Evolutionary conservation across 1,140 invertebrate genomes (phyloP).

Genomic region (Saxidomus purpurata): DNA sequence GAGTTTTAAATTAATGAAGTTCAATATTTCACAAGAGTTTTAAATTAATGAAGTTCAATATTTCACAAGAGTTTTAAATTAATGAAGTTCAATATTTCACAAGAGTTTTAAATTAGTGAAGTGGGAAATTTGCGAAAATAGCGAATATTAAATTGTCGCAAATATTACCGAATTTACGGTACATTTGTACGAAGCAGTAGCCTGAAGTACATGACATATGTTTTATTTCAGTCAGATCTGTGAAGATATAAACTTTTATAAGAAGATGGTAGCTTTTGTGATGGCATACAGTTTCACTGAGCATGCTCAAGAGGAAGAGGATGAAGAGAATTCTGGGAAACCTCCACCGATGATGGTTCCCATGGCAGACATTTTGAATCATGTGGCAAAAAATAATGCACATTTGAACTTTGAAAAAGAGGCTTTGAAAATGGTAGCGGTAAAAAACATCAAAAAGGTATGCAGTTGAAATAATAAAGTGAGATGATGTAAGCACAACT

Average conservation of each 20-base stretch:
- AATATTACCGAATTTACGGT: no score
- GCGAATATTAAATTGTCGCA: no score
- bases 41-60: no score
- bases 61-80: no score
- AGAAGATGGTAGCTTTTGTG: constrained; percentile 86
- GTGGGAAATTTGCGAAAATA: no score
- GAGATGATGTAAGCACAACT: neutral
- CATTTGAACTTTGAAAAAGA: constrained; percentile 84
- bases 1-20: no score
- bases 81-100: no score
- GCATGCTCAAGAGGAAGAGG: constrained; percentile 74
- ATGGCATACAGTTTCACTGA: constrained; percentile 87
- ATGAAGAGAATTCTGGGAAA: constrained; percentile 69
- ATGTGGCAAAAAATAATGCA: constrained; percentile 86
- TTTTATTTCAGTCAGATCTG: constrained; percentile 73
- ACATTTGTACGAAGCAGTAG: no score
- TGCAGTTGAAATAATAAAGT: neutral
- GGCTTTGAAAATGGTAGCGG: constrained; percentile 84
- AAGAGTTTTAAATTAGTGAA: no score
- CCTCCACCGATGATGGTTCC: constrained; percentile 86
- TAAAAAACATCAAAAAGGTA: constrained; percentile 84
- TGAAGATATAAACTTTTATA: constrained; percentile 82
- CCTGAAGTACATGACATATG: no score
- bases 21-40: no score
- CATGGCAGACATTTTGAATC: constrained; percentile 86